Evolutionary conservation across 2,888 invertebrate genomes (phyloP).

Genomic region (Pheosia tremula): DNA sequence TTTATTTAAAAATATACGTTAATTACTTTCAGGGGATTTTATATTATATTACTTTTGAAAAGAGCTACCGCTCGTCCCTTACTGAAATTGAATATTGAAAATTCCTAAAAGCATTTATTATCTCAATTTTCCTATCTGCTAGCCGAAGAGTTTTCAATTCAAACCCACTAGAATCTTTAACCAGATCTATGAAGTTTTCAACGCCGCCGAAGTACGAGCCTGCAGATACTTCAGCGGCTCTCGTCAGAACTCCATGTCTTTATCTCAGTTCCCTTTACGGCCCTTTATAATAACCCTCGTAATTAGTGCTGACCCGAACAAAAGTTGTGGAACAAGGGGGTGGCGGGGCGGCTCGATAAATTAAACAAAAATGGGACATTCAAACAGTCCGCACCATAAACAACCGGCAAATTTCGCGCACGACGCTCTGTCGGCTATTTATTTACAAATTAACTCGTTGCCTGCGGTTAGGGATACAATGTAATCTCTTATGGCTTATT

Average conservation of each 20-base stretch:
- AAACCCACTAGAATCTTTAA: not conserved
- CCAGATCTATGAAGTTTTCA: constrained; percentile 1
- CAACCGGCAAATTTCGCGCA: constrained; percentile 49
- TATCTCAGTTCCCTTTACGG: constrained; percentile 2
- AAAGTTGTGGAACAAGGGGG: constrained; percentile 26
- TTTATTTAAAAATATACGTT: too few relatives aligned
- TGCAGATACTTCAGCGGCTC: not conserved
- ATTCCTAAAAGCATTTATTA: not conserved
- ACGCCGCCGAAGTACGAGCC: not conserved
- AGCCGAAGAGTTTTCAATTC: constrained; percentile 4
- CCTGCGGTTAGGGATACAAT: not conserved
- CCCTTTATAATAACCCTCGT: constrained; percentile 25
- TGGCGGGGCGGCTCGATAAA: constrained; percentile 42
- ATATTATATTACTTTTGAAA: not conserved
- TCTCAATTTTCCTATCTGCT: not conserved
- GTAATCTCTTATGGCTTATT: constrained; percentile 2
- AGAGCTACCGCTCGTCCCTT: not conserved
- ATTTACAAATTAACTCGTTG: constrained; percentile 28
- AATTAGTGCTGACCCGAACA: constrained; percentile 47
- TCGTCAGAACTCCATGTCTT: constrained; percentile 3
- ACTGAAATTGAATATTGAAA: not conserved
- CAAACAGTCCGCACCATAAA: constrained; percentile 54
- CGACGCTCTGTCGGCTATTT: constrained; percentile 35
- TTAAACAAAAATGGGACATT: constrained; percentile 59
- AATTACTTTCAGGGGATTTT: too few relatives aligned